phyloP scores from a whole-genome alignment of 2,113 vertebrate species.

The Silurus asotus region DNA sequence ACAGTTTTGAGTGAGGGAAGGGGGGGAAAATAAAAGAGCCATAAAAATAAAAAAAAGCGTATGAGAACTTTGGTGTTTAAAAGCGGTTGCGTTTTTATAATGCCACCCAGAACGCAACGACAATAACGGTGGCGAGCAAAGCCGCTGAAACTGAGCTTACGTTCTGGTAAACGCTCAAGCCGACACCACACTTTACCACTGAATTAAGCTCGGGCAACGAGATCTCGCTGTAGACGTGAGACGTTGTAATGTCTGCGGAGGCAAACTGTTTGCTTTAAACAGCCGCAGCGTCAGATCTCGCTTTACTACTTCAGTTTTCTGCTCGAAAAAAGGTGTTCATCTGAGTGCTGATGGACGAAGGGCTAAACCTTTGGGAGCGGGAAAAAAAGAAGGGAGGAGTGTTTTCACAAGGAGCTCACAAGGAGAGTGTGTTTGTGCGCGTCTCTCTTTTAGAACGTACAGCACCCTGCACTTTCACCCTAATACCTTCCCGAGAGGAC shows the following conservation, averaged over 20 bases:
- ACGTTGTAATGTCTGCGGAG: slow-evolving; percentile 15
- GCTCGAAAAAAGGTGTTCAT: background rate
- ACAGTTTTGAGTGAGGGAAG: background rate
- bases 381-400: slow-evolving; percentile 8
- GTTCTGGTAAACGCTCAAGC: slow-evolving; percentile 18
- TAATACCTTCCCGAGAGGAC: slow-evolving; percentile 2
- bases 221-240: background rate
- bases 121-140: slow-evolving; percentile 34
- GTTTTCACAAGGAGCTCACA: slow-evolving; percentile 9
- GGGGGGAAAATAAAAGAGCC: slow-evolving; percentile 6
- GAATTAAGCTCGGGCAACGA: background rate
- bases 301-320: background rate
- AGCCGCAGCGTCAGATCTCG: slow-evolving; percentile 4
- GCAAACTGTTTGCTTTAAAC: slow-evolving; percentile 13
- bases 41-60: slow-evolving; percentile 20
- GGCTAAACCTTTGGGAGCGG: background rate
- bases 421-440: background rate
- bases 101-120: slow-evolving; percentile 45
- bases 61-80: slow-evolving; percentile 39
- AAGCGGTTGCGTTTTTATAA: slow-evolving; percentile 39
- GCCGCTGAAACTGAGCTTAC: slow-evolving; percentile 30
- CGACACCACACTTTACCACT: slow-evolving; percentile 11
- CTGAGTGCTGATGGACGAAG: background rate
- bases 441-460: background rate
- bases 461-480: slow-evolving; percentile 14